These are phyloP conservation scores for Ryuthela nishihirai DNA, from an alignment of 2,888 invertebrate species.

Conservation along the genomic window DNA sequence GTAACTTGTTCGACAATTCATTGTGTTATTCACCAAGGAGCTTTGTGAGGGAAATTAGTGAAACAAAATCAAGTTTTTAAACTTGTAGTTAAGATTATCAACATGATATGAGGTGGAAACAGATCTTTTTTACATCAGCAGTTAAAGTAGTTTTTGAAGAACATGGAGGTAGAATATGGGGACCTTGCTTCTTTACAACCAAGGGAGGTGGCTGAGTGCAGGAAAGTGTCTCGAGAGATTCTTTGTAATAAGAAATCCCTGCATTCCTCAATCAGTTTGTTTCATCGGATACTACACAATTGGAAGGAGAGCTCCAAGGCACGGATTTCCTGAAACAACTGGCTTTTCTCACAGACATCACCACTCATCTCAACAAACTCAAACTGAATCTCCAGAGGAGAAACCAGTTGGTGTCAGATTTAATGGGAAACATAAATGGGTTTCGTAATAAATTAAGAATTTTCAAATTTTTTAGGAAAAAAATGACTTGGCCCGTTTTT, in stretches of 20 bases:
- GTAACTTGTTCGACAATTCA: background rate
- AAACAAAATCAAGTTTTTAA: conserved; percentile 1
- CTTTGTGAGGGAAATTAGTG: conserved; percentile 7
- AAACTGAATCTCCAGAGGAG: conserved; percentile 2
- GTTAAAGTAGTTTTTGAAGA: background rate
- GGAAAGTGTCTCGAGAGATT: conserved; percentile 3
- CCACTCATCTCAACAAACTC: background rate
- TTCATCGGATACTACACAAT: background rate
- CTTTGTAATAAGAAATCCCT: conserved; percentile 1
- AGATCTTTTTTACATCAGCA: background rate
- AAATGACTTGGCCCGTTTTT: background rate
- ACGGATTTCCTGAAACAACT: background rate
- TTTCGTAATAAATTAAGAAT: conserved; percentile 5
- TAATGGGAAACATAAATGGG: conserved; percentile 5
- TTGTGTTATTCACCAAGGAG: conserved; percentile 2
- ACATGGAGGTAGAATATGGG: conserved; percentile 2
- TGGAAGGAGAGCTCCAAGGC: background rate
- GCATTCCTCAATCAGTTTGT: background rate
- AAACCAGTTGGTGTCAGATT: conserved; percentile 5
- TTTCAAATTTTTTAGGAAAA: conserved; percentile 1
- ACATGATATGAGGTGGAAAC: background rate
- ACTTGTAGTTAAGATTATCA: conserved; percentile 1
- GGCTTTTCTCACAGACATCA: conserved; percentile 1
- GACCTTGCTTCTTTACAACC: conserved; percentile 1
- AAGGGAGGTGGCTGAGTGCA: conserved; percentile 4